Evolutionary conservation across 2,888 invertebrate species (phyloP).

Genomic region (Schizaphis graminum): DNA sequence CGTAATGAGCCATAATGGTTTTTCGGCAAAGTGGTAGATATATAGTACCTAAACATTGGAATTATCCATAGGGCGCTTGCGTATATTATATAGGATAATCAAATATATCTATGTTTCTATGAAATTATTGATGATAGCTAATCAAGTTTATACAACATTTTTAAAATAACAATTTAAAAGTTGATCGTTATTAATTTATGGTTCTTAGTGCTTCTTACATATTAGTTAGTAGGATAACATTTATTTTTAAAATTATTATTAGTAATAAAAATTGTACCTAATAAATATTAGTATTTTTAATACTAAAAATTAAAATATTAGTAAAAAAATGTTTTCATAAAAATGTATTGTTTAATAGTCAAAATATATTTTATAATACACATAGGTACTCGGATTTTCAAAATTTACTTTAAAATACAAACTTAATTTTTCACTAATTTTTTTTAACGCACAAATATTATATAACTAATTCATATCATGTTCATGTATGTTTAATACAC

Average conservation of each 20-base stretch:
- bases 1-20: slow-evolving; percentile 56
- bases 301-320: no score
- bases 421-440: background rate
- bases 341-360: no score
- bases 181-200: background rate
- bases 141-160: background rate
- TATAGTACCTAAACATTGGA: slow-evolving; percentile 32
- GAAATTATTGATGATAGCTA: slow-evolving; percentile 29
- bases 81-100: slow-evolving; percentile 31
- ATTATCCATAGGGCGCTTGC: slow-evolving; percentile 7
- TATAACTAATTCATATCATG: background rate
- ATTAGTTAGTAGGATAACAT: background rate
- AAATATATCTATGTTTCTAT: slow-evolving; percentile 27
- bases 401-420: background rate
- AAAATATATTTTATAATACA: background rate
- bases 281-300: no score
- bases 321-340: no score
- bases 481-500: background rate
- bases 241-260: background rate
- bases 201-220: background rate
- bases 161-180: background rate
- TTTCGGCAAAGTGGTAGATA: slow-evolving; percentile 52
- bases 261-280: no score
- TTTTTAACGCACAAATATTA: background rate
- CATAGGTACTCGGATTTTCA: background rate